Evolutionary conservation across 2,888 invertebrate species (phyloP), one percentile per base, ranked within the genome.

Genomic region (Terebella lapidaria): DNA sequence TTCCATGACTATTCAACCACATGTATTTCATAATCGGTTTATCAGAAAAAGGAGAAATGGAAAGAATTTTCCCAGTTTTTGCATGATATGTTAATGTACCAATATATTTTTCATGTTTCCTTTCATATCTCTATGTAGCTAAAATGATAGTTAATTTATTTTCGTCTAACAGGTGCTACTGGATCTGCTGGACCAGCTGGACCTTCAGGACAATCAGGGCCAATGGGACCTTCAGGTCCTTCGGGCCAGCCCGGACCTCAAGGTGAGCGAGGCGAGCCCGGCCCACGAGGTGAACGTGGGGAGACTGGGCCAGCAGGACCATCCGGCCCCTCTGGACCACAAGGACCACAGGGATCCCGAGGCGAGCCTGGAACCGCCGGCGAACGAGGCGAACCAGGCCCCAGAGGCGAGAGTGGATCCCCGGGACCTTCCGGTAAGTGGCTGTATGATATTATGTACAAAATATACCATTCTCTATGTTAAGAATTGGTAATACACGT

Each of bases 161-260:
- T n/a, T n/a, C n/a, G n/a, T n/a, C 46, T 67, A n/a, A 62, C 70
- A n/a, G 76, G 75, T 22, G 67, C 64, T 24, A 22, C 29, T 20
- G 71, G 71, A 46, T 59, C 59, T 42, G 56, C 54, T 22, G 70
- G 64, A 58, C 52, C 54, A 22, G 47, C 45, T 5, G 76, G 76
- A 49, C 18, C 10, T n/a, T 49, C 49, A 5, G 49, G 49, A 49
- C 49, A 5, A 20, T 15, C 49, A 5, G 49, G 49, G 27, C 45
- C n/a, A 26, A 15, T 27, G 28, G 60, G 60, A 35, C 15, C 2
- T 22, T 3, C 53, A 20, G 60, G 60, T 26, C 18, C 24, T 22
- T 54, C 25, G 15, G 60, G 60, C 27, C 51, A 52, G 35, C 15
- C 52, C 20, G 60, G 60, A 22, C 27, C 35, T 1, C 3, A 10